Evolutionary conservation across 2,888 invertebrate species (phyloP), one percentile per base, ranked within the genome.

Genomic region (Aromia moschata): DNA sequence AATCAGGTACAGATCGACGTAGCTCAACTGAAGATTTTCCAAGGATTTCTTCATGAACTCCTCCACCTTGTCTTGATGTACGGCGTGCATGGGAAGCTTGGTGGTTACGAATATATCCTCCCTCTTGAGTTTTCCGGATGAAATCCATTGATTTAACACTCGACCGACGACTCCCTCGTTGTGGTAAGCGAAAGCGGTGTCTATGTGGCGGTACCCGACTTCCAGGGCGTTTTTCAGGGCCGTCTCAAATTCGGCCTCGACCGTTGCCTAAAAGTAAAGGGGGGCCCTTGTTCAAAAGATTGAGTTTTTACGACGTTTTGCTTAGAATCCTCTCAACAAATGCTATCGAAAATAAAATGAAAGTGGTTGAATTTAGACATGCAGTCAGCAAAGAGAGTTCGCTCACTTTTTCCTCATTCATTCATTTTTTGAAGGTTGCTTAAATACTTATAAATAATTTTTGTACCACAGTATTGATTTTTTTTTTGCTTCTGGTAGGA

Each of bases 41-140:
- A 74, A 20, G 1, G 54, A 30, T 4, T 45, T 55, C 20, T 36
- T 33, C 7, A 72, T 37, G 25, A 61, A 70, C 18, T 37, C 37
- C 58, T 69, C 70, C 0, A 72, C 70, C 25, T 69, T 62, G 12
- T 56, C 55, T 12, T 45, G 36, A 16, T 51, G 37, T 11, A 55
- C 17, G 7, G 86, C 86, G 69, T 83, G 79, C 11, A 86, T 85
- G 9, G 89, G 87, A 68, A 93, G 84, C 80, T 94, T 94, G 4
- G 93, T 92, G 33, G 90, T 90, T 36, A 94, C 84, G 75, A 91
- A 94, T 0, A 94, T 79, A 18, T 94, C 91, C 47, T 91, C 90
- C 68, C 93, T 83, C 70, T 84, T 88, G 1, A 87, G 74, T 70
- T 86, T 85, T 46, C 89, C 87, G 4, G 84, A 83, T 38, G 85